Base-by-base conservation (phyloP, 2,113 vertebrate species). In the Carollia perspicillata region DNA sequence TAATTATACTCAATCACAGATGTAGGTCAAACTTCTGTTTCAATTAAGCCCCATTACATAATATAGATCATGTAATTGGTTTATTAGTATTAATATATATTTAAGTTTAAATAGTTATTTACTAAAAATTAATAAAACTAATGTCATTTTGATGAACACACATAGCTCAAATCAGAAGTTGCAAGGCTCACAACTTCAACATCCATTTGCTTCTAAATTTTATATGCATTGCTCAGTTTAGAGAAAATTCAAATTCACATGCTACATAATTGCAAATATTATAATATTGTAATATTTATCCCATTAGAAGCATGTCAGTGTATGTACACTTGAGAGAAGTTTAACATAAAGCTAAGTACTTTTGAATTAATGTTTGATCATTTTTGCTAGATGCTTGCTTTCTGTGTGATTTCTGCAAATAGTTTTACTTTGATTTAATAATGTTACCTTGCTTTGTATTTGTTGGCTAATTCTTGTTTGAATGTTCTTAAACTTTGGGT, bases 361-460 rank as follows among this genome's bases (percentile, higher is more conserved):
- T 84, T 53, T 93, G 35, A 95, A 60, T 92, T 80, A 90, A 37
- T 93, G 84, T 96, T 66, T 89, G 65, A 68, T 94, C 49, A 49
- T 55, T 6, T 97, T 63, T 95, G 49, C 33, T 47, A 86, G 69
- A 83, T 87, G 37, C 14, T 88, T 40, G 66, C 84, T 93, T 58
- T 95, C 93, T 68, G 1, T 93, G 26, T 96, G 53, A 83, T 80
- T 97, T 97, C 92, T 97, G 81, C 90, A 84, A 92, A 80, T 40
- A 95, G 83, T 37, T 83, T 88, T 72, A 83, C 65, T 90, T 90
- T 91, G 42, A 75, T 65, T 91, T 84, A 86, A 68, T 78, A 53
- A 22, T 87, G 40, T 1, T 72, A 8, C 79, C 33, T 53, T 90
- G 11, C 84, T 94, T 97, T 94, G 23, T 83, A 92, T 8, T 83